phyloP scores from a whole-genome alignment of 2,113 vertebrate genomes.

The Protobothrops flavoviridis region DNA sequence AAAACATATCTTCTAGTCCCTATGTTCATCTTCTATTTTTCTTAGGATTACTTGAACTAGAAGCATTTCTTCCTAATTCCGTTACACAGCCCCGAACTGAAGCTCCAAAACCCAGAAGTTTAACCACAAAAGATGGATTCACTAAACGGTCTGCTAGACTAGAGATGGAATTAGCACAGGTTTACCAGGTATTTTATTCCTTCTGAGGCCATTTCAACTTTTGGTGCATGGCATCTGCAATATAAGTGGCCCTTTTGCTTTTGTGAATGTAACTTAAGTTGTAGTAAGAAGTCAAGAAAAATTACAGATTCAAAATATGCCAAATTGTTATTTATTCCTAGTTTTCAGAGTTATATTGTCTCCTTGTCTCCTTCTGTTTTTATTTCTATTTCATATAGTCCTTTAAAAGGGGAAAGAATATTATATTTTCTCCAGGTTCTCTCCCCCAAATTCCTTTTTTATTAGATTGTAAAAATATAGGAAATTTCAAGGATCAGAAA shows the following conservation, averaged over 20 bases:
- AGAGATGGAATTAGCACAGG: constrained; percentile 70
- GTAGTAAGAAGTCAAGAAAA: neutral
- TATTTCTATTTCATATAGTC: neutral
- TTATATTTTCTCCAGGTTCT: neutral
- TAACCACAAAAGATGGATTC: constrained; percentile 65
- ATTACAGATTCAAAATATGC: neutral
- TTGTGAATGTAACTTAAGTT: neutral
- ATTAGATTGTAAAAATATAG: neutral
- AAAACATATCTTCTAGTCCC: neutral
- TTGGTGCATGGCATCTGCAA: neutral
- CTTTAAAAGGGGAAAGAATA: neutral
- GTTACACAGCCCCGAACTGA: constrained; percentile 64
- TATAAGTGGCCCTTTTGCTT: neutral
- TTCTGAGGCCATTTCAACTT: constrained; percentile 1
- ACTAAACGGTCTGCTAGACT: constrained; percentile 66
- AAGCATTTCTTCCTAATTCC: constrained; percentile 72
- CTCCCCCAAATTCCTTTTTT: neutral
- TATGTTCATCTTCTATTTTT: constrained; percentile 11
- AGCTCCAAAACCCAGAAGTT: constrained; percentile 63
- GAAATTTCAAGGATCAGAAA: neutral
- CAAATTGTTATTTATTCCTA: constrained; percentile 8
- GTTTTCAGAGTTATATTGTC: neutral
- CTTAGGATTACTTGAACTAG: constrained; percentile 81
- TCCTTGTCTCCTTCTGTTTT: neutral
- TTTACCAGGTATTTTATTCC: constrained; percentile 78